Evolutionary conservation across 2,797 vertebrate species (phyloP).

Genomic region (Anomalospiza imberbis): DNA sequence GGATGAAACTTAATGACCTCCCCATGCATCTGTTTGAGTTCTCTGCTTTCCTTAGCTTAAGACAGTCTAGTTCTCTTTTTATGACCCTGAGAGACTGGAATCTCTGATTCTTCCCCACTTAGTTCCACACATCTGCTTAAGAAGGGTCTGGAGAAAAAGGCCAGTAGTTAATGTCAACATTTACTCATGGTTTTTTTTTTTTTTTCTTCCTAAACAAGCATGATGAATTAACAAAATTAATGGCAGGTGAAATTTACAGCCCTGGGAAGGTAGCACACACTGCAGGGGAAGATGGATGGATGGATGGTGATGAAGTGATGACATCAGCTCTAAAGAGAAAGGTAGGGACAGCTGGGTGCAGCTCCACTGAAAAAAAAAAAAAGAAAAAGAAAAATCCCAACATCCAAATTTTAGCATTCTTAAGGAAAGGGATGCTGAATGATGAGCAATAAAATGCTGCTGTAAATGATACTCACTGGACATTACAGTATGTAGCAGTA

Average conservation of each 20-base stretch:
- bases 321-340: neutral
- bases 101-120: neutral
- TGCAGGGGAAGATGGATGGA: neutral
- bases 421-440: neutral
- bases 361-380: neutral
- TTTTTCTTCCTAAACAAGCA: neutral
- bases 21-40: neutral
- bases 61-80: neutral
- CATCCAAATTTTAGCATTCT: neutral
- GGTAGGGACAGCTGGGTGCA: neutral
- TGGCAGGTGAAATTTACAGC: neutral
- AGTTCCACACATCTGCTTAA: neutral
- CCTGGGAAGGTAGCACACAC: neutral
- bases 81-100: neutral
- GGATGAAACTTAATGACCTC: neutral
- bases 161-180: neutral
- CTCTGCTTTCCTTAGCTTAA: neutral
- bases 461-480: neutral
- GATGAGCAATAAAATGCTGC: neutral
- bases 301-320: neutral
- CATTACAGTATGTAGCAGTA: neutral
- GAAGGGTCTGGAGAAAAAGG: neutral
- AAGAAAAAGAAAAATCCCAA: accelerated
- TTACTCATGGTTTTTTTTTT: neutral
- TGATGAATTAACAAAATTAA: neutral